phyloP scores from a whole-genome alignment of 2,113 vertebrate genomes.

The Gallinago media region DNA sequence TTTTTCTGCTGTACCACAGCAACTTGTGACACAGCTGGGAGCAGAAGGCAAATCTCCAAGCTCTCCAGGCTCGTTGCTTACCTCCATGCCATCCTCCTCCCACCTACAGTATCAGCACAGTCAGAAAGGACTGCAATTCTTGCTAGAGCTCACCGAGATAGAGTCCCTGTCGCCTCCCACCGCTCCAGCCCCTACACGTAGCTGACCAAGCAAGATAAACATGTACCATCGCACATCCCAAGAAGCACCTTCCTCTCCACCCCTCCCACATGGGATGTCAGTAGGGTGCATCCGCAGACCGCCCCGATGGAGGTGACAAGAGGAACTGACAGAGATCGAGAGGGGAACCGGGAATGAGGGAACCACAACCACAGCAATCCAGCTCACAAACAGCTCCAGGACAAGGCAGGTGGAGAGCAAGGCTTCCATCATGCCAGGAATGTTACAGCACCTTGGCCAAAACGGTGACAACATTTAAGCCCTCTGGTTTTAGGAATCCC shows the following conservation, averaged over 20 bases:
- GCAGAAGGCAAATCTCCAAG: not conserved
- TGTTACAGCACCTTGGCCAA: accelerated
- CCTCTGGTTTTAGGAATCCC: not conserved
- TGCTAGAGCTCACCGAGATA: not conserved
- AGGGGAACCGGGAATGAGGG: not conserved
- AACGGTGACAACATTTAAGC: not conserved
- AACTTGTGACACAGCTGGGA: not conserved
- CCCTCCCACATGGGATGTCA: accelerated
- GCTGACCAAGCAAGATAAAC: not conserved
- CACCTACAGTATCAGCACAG: not conserved
- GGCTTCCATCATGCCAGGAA: not conserved
- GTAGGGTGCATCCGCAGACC: not conserved
- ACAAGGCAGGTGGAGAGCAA: not conserved
- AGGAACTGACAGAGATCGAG: not conserved
- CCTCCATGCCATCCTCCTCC: not conserved
- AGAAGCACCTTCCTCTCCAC: not conserved
- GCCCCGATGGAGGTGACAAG: accelerated
- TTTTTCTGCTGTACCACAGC: not conserved
- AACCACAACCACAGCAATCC: accelerated
- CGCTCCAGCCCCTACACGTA: accelerated
- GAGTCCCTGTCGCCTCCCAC: not conserved
- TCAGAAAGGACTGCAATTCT: not conserved
- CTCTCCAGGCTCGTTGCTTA: not conserved
- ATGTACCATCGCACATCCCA: accelerated
- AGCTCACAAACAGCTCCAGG: not conserved